These are phyloP conservation scores for Condylura cristata DNA, from an alignment of 2,113 vertebrate genomes.

Conservation along the genomic window DNA sequence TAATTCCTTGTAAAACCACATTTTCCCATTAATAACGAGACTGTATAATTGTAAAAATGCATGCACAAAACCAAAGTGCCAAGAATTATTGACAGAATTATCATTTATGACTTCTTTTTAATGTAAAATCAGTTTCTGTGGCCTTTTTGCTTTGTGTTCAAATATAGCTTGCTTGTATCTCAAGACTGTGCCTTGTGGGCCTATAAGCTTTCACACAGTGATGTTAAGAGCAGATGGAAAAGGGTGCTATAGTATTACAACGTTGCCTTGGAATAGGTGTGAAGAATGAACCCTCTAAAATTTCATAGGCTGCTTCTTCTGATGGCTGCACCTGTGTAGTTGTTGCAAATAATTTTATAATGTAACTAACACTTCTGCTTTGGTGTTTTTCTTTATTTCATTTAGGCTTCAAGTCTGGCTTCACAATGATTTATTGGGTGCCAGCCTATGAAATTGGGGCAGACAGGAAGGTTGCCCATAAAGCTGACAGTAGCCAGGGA, in stretches of 20 bases:
- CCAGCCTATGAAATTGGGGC: neutral
- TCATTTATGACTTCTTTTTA: conserved; percentile 66
- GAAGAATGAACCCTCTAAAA: conserved; percentile 57
- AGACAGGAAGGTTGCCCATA: neutral
- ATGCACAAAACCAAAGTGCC: conserved; percentile 51
- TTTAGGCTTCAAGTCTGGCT: neutral
- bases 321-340: conserved; percentile 21
- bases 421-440: neutral
- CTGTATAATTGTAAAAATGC: conserved; percentile 58
- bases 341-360: conserved; percentile 19
- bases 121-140: conserved; percentile 63
- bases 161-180: conserved; percentile 58
- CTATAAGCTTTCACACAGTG: conserved; percentile 1
- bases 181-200: neutral
- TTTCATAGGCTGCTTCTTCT: conserved; percentile 55
- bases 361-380: conserved; percentile 34
- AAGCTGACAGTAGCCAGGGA: neutral
- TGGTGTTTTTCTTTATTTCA: conserved; percentile 9
- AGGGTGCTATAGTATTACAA: conserved; percentile 54
- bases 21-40: conserved; percentile 56
- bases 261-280: conserved; percentile 50
- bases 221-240: conserved; percentile 51
- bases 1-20: conserved; percentile 50
- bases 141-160: conserved; percentile 38
- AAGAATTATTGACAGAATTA: conserved; percentile 65